Evolutionary conservation across 2,113 vertebrate species (phyloP).

Genomic region (Argyrosomus japonicus): DNA sequence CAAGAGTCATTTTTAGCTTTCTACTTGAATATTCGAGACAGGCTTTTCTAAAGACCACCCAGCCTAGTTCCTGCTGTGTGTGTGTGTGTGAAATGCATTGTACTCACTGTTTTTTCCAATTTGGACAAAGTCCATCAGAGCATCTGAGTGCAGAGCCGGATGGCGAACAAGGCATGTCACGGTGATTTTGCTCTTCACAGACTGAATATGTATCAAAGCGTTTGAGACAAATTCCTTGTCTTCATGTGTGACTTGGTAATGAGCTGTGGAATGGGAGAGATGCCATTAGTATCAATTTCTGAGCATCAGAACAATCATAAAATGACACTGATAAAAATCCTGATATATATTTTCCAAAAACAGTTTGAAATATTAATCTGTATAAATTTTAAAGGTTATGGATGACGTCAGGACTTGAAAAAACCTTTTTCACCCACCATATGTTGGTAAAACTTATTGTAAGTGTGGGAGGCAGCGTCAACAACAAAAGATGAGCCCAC

Average conservation of each 20-base stretch:
- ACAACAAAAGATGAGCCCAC: slow-evolving; percentile 1
- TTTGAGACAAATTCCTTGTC: slow-evolving; percentile 42
- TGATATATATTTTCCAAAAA: background rate
- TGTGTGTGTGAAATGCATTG: background rate
- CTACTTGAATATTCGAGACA: background rate
- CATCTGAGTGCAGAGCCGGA: slow-evolving; percentile 36
- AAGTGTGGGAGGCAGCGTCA: background rate
- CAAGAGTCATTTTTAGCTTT: background rate
- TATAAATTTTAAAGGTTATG: background rate
- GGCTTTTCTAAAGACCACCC: background rate
- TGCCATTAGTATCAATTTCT: background rate
- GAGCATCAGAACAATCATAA: background rate
- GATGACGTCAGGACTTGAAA: background rate
- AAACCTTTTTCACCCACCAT: background rate
- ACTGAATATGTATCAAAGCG: slow-evolving; percentile 41
- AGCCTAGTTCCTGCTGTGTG: no score
- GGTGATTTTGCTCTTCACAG: slow-evolving; percentile 29
- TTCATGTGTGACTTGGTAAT: background rate
- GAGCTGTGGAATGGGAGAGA: slow-evolving; percentile 60
- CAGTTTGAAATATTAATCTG: background rate
- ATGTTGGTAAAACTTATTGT: background rate
- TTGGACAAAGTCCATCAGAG: slow-evolving; percentile 62
- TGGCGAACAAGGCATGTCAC: slow-evolving; percentile 80
- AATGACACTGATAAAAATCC: background rate
- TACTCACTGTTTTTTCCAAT: slow-evolving; percentile 74